phyloP scores from a whole-genome alignment of 2,113 vertebrate genomes.

The Merops nubicus region DNA sequence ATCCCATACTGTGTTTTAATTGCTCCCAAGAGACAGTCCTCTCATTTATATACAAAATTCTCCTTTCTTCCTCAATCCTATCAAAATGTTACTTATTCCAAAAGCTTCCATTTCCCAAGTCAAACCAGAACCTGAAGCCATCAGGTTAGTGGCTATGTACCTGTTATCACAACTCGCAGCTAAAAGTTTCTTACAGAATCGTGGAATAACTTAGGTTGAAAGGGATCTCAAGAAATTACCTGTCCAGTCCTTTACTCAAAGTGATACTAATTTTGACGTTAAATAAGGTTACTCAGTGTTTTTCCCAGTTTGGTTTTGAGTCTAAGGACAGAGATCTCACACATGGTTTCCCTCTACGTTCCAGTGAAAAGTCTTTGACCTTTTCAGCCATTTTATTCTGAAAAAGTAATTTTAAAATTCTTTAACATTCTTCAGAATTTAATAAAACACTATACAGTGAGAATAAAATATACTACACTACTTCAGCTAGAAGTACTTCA shows the following conservation, averaged over 20 bases:
- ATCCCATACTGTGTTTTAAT: not conserved
- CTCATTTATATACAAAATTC: not conserved
- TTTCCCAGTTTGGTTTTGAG: not conserved
- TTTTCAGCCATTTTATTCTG: not conserved
- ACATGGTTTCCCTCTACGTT: accelerated
- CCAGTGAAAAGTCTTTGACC: not conserved
- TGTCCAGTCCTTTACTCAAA: not conserved
- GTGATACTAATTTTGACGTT: not conserved
- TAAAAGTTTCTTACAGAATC: not conserved
- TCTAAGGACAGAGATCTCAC: not conserved
- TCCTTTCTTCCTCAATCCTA: not conserved
- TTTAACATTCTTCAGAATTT: not conserved
- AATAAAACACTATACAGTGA: not conserved
- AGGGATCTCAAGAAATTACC: not conserved
- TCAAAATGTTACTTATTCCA: not conserved
- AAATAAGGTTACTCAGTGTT: not conserved
- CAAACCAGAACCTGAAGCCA: not conserved
- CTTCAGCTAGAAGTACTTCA: not conserved
- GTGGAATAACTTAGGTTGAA: not conserved
- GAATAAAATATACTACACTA: not conserved
- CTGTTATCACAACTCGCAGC: not conserved
- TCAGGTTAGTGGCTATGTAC: not conserved
- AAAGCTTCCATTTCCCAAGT: not conserved
- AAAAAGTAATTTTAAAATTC: not conserved
- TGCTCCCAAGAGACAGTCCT: not conserved